Conservation (phyloP, 2,888 invertebrate genomes). For the Troides aeacus region DNA sequence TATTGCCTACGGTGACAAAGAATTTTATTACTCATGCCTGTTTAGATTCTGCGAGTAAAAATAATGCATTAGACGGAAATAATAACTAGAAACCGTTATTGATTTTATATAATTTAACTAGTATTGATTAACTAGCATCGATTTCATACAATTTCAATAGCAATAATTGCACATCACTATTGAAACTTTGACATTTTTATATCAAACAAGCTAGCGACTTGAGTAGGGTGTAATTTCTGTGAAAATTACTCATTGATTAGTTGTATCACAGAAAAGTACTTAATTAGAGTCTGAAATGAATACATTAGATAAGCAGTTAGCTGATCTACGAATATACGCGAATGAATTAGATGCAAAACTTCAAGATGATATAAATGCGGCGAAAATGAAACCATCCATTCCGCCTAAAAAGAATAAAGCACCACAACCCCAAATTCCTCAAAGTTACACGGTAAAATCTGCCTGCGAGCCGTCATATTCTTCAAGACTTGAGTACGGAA, state of each 20-base stretch:
- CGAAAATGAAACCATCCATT: slow-evolving; percentile 72
- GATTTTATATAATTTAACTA: too few relatives aligned
- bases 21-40: too few relatives aligned
- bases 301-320: slow-evolving; percentile 71
- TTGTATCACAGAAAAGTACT: slow-evolving; percentile 20
- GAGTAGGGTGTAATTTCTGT: slow-evolving; percentile 23
- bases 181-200: slow-evolving; percentile 19
- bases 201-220: slow-evolving; percentile 21
- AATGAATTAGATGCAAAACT: slow-evolving; percentile 74
- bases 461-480: slow-evolving; percentile 89
- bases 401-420: slow-evolving; percentile 74
- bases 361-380: slow-evolving; percentile 72
- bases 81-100: too few relatives aligned
- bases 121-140: too few relatives aligned
- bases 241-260: slow-evolving; percentile 23
- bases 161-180: slow-evolving; percentile 4
- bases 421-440: slow-evolving; percentile 83
- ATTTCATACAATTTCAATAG: too few relatives aligned
- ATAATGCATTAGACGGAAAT: too few relatives aligned
- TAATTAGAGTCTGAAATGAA: slow-evolving; percentile 52
- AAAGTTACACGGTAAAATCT: slow-evolving; percentile 87
- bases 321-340: slow-evolving; percentile 72
- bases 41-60: too few relatives aligned
- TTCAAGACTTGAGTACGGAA: slow-evolving; percentile 82
- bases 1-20: too few relatives aligned